Conservation (phyloP, 2,888 invertebrate species). For the Acleris literana region DNA sequence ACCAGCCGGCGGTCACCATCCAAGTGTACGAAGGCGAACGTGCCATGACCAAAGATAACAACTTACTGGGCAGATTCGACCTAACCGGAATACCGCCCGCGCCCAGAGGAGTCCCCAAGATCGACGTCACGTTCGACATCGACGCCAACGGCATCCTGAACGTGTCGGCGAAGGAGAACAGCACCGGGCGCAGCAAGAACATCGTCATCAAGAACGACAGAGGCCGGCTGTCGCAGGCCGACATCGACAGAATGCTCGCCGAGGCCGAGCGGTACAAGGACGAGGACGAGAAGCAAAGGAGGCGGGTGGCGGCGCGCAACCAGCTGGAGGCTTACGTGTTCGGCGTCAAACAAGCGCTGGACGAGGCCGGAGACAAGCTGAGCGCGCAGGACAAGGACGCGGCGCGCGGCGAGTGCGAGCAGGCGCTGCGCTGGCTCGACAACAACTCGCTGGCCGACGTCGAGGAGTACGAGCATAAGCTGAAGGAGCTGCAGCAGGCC, state of each 20-base stretch:
- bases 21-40: constrained; percentile 88
- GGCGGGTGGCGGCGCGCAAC: constrained; percentile 85
- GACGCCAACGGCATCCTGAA: constrained; percentile 89
- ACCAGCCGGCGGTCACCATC: constrained; percentile 87
- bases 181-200: constrained; percentile 84
- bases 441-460: constrained; percentile 82
- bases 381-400: constrained; percentile 80
- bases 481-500: constrained; percentile 78
- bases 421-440: constrained; percentile 86
- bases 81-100: constrained; percentile 85
- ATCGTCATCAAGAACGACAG: constrained; percentile 90
- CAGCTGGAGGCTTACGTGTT: constrained; percentile 84
- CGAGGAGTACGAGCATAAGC: constrained; percentile 80
- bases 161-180: constrained; percentile 87
- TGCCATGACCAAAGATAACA: constrained; percentile 88
- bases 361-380: constrained; percentile 80
- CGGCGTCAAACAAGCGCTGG: constrained; percentile 84
- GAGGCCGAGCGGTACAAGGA: constrained; percentile 87
- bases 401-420: constrained; percentile 69
- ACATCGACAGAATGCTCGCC: constrained; percentile 88
- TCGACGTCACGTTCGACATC: constrained; percentile 86
- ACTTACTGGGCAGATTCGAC: constrained; percentile 82
- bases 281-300: constrained; percentile 85
- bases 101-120: constrained; percentile 83
- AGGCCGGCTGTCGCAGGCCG: constrained; percentile 88